phyloP scores from a whole-genome alignment of 2,113 vertebrate species.

The Ranitomeya variabilis region DNA sequence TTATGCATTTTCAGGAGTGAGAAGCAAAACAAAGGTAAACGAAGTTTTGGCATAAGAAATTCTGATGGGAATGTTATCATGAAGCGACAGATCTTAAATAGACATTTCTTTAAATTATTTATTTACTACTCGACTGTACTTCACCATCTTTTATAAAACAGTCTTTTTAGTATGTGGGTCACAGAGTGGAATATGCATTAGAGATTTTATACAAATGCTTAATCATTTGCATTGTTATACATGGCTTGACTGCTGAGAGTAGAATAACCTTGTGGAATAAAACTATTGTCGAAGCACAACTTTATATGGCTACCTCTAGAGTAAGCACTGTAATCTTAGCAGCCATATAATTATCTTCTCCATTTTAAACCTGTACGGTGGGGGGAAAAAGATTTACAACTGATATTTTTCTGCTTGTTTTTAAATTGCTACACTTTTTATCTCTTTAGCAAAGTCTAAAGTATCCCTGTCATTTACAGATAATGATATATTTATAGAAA shows the following conservation, averaged over 20 bases:
- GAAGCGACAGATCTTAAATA: constrained; percentile 62
- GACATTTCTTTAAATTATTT: constrained; percentile 3
- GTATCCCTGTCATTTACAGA: constrained; percentile 36
- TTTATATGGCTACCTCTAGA: constrained; percentile 13
- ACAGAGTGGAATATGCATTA: constrained; percentile 48
- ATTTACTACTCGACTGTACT: constrained; percentile 9
- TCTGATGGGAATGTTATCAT: constrained; percentile 64
- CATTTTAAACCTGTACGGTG: background rate
- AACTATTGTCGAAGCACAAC: constrained; percentile 24
- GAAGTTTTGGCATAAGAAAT: constrained; percentile 61
- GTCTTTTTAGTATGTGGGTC: constrained; percentile 49
- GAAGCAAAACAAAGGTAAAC: constrained; percentile 20
- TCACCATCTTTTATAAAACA: constrained; percentile 52
- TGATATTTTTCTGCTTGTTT: constrained; percentile 21
- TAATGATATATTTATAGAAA: constrained; percentile 29
- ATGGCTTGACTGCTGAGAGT: constrained; percentile 26
- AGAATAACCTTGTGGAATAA: constrained; percentile 43
- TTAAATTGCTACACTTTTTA: constrained; percentile 25
- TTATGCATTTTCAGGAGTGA: constrained; percentile 52
- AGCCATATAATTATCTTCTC: constrained; percentile 29
- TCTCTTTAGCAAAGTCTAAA: constrained; percentile 26
- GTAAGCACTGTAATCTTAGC: constrained; percentile 5
- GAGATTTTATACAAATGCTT: constrained; percentile 43
- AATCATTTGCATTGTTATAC: constrained; percentile 52
- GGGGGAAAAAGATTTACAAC: background rate